Percentiles rank a stretch among this genome's conserved stretches.
phyloP scores from a whole-genome alignment of 2,888 invertebrate genomes.

The Augochlorella aurata region DNA sequence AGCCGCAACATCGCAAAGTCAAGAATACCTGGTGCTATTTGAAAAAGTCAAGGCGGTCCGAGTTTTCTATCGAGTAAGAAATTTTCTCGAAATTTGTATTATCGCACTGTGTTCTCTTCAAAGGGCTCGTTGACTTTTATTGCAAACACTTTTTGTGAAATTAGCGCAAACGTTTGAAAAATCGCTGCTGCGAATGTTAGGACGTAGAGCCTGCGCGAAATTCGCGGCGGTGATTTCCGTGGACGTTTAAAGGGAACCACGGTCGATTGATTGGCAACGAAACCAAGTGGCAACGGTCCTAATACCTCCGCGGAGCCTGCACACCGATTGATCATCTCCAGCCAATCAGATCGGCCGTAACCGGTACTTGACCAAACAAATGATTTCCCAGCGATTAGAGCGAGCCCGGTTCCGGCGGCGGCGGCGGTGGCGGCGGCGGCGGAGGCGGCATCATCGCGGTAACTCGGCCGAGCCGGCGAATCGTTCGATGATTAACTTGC shows the following conservation, averaged over 20 bases:
- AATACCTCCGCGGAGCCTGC: conserved; percentile 46
- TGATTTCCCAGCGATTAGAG: conserved; percentile 73
- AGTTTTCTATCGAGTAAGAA: no score
- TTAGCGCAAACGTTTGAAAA: no score
- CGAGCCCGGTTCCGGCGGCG: conserved; percentile 23
- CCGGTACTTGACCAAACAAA: conserved; percentile 70
- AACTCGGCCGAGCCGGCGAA: conserved; percentile 37
- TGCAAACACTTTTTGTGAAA: no score
- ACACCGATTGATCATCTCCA: conserved; percentile 69
- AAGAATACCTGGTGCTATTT: no score
- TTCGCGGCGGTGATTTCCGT: background rate
- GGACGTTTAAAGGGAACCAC: conserved; percentile 1
- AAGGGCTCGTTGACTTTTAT: no score
- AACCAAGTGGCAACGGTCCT: conserved; percentile 37
- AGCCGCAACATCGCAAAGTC: no score
- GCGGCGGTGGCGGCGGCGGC: no score
- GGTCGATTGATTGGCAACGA: conserved; percentile 42
- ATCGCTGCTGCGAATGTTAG: no score
- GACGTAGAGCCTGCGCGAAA: background rate
- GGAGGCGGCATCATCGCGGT: conserved; percentile 32
- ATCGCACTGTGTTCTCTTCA: no score
- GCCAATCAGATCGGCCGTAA: conserved; percentile 66
- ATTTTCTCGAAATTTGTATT: no score
- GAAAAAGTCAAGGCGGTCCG: no score
- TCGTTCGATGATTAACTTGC: conserved; percentile 58